phyloP scores from a whole-genome alignment of 2,797 vertebrate genomes.

The Buphagus erythrorhynchus region DNA sequence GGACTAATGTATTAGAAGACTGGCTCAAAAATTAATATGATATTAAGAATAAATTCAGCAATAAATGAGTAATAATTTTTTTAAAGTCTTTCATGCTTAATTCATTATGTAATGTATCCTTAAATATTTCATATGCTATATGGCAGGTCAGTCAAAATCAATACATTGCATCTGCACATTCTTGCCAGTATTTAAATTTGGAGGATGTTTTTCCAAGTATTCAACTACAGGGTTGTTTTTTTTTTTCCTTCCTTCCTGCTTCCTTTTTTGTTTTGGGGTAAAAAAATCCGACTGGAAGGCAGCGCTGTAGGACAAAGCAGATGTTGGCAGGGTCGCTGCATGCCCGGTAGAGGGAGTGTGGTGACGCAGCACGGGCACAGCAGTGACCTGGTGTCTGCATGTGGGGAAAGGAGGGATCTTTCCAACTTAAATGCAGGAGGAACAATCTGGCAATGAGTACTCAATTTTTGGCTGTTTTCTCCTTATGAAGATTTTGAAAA shows the following conservation, averaged over 20 bases:
- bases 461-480: background rate
- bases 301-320: background rate
- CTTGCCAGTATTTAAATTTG: background rate
- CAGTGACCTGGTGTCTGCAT: background rate
- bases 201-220: background rate
- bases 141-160: background rate
- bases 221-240: background rate
- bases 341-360: conserved; percentile 26
- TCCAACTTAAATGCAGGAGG: background rate
- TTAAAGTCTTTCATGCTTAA: background rate
- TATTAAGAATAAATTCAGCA: background rate
- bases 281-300: background rate
- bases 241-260: background rate
- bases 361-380: background rate
- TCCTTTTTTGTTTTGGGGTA: background rate
- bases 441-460: background rate
- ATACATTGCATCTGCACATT: background rate
- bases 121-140: background rate
- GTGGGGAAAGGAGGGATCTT: background rate
- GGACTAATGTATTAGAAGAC: background rate
- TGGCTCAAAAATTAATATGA: background rate
- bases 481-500: background rate
- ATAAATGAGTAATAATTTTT: background rate
- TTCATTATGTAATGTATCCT: background rate
- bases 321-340: background rate